phyloP scores from a whole-genome alignment of 1,140 invertebrate species.

The Euwallacea fornicatus region DNA sequence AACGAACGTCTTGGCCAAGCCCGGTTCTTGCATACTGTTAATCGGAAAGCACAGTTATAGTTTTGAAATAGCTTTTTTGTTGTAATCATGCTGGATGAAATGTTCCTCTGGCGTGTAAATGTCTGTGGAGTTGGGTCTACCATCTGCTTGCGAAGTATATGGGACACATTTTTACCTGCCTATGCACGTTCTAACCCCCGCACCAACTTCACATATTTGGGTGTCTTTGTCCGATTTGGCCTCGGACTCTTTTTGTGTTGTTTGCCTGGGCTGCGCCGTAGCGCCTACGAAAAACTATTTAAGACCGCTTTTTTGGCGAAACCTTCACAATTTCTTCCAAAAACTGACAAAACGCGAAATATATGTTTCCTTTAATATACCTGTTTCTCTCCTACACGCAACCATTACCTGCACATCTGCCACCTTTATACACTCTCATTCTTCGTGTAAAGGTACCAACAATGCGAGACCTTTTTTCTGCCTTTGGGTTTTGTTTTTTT shows the following conservation, averaged over 20 bases:
- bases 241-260: too few species aligned
- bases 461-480: slow-evolving; percentile 21
- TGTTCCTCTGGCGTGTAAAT: too few species aligned
- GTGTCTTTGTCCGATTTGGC: too few species aligned
- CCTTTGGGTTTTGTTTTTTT: slow-evolving; percentile 6
- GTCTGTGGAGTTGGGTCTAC: too few species aligned
- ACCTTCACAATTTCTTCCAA: neutral
- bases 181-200: too few species aligned
- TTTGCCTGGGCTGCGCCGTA: too few species aligned
- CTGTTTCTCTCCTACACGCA: slow-evolving; percentile 8
- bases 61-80: slow-evolving; percentile 8
- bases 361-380: slow-evolving; percentile 16
- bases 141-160: too few species aligned
- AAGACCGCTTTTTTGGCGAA: neutral
- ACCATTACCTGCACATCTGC: slow-evolving; percentile 20
- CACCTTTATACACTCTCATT: slow-evolving; percentile 11
- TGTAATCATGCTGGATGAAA: neutral
- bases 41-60: slow-evolving; percentile 20
- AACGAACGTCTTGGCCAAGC: slow-evolving; percentile 18
- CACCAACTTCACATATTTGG: too few species aligned
- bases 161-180: too few species aligned
- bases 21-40: slow-evolving; percentile 18
- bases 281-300: too few species aligned
- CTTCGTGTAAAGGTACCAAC: slow-evolving; percentile 2
- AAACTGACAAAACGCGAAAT: neutral